A percentile compares a stretch with the other conserved stretches of the same genome.
Evolutionary conservation across 35 echinoderm and acorn worm species (phyloP).

Genomic region (Ophioderma brevispina): DNA sequence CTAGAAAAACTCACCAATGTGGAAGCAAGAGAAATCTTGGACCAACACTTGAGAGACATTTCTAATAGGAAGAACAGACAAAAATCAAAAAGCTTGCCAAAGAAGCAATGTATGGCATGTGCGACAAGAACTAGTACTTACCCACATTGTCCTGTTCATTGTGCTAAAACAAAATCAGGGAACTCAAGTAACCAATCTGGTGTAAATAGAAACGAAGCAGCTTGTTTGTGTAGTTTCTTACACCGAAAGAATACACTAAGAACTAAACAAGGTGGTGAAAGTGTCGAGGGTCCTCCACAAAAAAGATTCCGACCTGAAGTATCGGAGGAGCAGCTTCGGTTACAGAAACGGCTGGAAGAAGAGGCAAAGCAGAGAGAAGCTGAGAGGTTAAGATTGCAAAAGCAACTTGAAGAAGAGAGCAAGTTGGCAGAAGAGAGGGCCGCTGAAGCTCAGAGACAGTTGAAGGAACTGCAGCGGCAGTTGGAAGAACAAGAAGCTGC

Average conservation of each 20-base stretch:
- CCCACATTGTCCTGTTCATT: neutral
- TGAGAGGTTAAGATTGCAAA: conserved; percentile 1
- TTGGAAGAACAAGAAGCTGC: neutral
- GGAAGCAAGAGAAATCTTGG: neutral
- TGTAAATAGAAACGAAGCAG: neutral
- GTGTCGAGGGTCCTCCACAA: neutral
- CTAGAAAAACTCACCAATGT: neutral
- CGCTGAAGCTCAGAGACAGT: neutral
- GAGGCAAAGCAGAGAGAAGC: conserved; percentile 45
- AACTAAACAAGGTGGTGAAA: conserved; percentile 38
- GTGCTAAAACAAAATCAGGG: neutral
- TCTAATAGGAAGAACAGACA: neutral
- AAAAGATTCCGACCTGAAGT: neutral
- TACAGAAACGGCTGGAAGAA: conserved; percentile 59
- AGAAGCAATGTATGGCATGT: neutral
- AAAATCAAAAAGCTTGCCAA: neutral
- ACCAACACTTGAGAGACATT: neutral
- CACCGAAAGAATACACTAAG: neutral
- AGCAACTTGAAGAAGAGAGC: conserved; percentile 49
- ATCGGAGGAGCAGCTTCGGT: conserved; percentile 27
- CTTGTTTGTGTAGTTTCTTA: neutral
- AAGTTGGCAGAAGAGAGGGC: conserved; percentile 49
- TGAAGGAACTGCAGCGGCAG: neutral
- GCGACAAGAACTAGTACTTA: neutral
- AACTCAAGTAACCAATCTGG: neutral